Percentiles rank a stretch among this genome's conserved stretches.
Conservation (phyloP, 2,113 vertebrate genomes). For the Daubentonia madagascariensis region DNA sequence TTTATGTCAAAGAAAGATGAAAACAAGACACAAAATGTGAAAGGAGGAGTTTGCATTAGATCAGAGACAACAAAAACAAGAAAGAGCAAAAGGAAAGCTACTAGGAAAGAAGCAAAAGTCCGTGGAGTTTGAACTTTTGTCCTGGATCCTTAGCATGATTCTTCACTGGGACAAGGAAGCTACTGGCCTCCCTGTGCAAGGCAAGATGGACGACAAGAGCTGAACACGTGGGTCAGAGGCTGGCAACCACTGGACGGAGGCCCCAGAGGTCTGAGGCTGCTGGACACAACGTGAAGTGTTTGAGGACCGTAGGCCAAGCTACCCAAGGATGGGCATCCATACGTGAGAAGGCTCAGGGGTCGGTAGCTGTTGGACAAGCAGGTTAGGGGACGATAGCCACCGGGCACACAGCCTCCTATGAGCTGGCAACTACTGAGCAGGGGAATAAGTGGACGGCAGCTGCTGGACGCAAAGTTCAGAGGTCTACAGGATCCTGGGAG, state of each 20-base stretch:
- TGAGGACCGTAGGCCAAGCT: not conserved
- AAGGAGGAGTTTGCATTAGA: not conserved
- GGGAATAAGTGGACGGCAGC: not conserved
- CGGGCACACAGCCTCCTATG: not conserved
- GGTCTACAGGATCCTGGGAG: slow-evolving; percentile 8
- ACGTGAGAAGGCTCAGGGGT: not conserved
- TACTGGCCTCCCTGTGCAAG: not conserved
- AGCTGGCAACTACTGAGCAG: not conserved
- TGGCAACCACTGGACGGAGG: not conserved
- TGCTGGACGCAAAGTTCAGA: not conserved
- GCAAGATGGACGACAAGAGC: not conserved
- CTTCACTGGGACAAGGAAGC: not conserved
- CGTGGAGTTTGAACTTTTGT: not conserved
- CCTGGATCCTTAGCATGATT: not conserved
- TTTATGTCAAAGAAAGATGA: not conserved
- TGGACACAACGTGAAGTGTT: not conserved
- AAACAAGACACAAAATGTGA: not conserved
- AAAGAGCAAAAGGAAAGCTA: not conserved
- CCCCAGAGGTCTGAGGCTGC: not conserved
- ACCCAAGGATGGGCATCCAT: not conserved
- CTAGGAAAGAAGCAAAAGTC: not conserved
- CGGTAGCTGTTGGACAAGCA: not conserved
- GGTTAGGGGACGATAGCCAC: not conserved
- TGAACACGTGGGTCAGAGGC: not conserved
- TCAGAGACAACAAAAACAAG: not conserved